phyloP scores from a whole-genome alignment of 2,797 vertebrate species.

The Syngnathus acus region DNA sequence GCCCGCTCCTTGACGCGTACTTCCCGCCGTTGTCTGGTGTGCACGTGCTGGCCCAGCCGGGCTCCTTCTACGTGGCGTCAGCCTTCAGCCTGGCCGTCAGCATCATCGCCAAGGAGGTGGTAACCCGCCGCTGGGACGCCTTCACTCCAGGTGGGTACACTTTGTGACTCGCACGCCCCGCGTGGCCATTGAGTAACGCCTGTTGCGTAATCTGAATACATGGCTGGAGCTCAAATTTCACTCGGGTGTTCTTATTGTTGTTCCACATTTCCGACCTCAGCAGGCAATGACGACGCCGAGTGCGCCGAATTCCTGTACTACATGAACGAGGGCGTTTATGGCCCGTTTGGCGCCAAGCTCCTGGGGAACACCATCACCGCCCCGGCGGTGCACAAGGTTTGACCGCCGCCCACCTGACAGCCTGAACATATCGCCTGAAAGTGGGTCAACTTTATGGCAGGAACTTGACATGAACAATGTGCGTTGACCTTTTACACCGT shows the following conservation, averaged over 20 bases:
- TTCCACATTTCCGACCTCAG: neutral
- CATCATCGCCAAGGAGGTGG: constrained; percentile 84
- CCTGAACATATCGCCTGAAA: neutral
- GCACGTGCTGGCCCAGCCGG: constrained; percentile 87
- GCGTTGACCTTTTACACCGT: neutral
- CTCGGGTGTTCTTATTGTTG: neutral
- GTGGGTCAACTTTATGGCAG: neutral
- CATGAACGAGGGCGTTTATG: constrained; percentile 97
- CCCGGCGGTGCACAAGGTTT: constrained; percentile 93
- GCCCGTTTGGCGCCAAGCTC: constrained; percentile 90
- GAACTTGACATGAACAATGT: neutral
- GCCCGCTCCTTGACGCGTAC: constrained; percentile 83
- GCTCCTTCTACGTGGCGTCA: constrained; percentile 89
- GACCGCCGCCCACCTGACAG: constrained; percentile 15
- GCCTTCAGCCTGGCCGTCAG: constrained; percentile 91
- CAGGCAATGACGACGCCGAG: constrained; percentile 70
- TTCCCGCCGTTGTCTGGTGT: constrained; percentile 87
- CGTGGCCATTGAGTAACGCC: neutral
- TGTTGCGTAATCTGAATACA: constrained; percentile 13
- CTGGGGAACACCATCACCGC: constrained; percentile 82
- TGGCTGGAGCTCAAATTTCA: neutral
- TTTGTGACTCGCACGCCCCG: neutral
- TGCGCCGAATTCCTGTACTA: constrained; percentile 87
- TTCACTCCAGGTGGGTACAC: constrained; percentile 69
- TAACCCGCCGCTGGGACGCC: constrained; percentile 72